Evolutionary conservation across 2,888 invertebrate genomes (phyloP).

Genomic region (Rhagophthalmus giganteus): DNA sequence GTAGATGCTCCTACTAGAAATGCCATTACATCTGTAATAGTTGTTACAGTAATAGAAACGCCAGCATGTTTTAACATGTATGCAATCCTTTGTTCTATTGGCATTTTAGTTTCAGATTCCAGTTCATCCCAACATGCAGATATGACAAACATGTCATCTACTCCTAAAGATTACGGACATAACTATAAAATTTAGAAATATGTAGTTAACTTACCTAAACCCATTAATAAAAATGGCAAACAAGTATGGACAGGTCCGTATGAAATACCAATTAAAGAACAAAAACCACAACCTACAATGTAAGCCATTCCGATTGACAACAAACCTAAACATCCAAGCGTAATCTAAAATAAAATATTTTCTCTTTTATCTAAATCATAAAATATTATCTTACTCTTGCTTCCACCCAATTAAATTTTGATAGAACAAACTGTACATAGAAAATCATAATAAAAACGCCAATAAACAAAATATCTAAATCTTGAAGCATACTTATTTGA

Average conservation of each 20-base stretch:
- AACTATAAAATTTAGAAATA: no score
- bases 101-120: conserved; percentile 58
- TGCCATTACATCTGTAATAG: conserved; percentile 79
- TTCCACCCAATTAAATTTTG: conserved; percentile 75
- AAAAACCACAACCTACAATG: conserved; percentile 70
- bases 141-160: conserved; percentile 87
- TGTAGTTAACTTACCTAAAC: conserved; percentile 63
- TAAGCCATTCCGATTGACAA: conserved; percentile 75
- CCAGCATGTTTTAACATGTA: conserved; percentile 77
- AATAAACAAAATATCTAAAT: conserved; percentile 67
- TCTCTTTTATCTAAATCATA: no score
- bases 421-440: conserved; percentile 73
- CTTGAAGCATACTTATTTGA: conserved; percentile 70
- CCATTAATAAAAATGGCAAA: conserved; percentile 79
- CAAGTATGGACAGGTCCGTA: conserved; percentile 84
- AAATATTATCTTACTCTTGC: conserved; percentile 67
- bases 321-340: conserved; percentile 69
- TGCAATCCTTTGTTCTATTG: conserved; percentile 68
- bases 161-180: no score
- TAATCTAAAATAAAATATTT: conserved; percentile 59
- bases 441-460: conserved; percentile 74
- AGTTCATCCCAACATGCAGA: conserved; percentile 75
- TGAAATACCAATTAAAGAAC: conserved; percentile 69
- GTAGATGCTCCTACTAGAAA: conserved; percentile 79
- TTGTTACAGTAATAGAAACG: conserved; percentile 81